Percentiles rank a stretch among this genome's conserved stretches.
Conservation (phyloP, 2,888 invertebrate genomes). For the Falcaria lacertinaria region DNA sequence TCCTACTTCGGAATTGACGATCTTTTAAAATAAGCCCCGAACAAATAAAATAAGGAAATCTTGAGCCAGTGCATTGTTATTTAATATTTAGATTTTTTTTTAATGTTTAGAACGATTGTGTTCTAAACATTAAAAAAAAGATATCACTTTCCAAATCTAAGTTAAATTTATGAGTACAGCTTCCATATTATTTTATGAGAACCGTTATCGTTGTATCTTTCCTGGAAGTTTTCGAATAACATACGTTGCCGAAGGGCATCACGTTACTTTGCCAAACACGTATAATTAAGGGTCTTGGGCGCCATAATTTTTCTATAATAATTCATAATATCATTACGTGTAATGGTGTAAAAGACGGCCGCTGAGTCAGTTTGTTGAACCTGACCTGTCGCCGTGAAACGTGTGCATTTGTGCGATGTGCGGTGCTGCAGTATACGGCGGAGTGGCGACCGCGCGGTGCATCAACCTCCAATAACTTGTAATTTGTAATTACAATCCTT, state of each 20-base stretch:
- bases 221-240: conserved; percentile 31
- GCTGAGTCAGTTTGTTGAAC: conserved; percentile 69
- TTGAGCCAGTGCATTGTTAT: no score
- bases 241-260: conserved; percentile 35
- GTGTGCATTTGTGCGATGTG: conserved; percentile 57
- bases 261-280: conserved; percentile 32
- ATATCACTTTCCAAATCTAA: background rate
- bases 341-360: conserved; percentile 61
- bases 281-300: conserved; percentile 41
- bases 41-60: no score
- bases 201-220: conserved; percentile 35
- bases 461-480: conserved; percentile 76
- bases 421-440: conserved; percentile 30
- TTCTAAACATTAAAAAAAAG: no score
- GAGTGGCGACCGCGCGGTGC: conserved; percentile 46
- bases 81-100: no score
- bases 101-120: no score
- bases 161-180: background rate
- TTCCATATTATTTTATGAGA: conserved; percentile 15
- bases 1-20: no score
- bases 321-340: conserved; percentile 59
- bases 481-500: conserved; percentile 76
- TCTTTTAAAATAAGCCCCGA: no score
- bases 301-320: conserved; percentile 52
- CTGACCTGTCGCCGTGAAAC: conserved; percentile 67